A percentile compares a stretch with the other conserved stretches of the same genome.
These are phyloP conservation scores for Oncopeltus fasciatus DNA, from an alignment of 1,140 invertebrate species.

Conservation along the genomic window DNA sequence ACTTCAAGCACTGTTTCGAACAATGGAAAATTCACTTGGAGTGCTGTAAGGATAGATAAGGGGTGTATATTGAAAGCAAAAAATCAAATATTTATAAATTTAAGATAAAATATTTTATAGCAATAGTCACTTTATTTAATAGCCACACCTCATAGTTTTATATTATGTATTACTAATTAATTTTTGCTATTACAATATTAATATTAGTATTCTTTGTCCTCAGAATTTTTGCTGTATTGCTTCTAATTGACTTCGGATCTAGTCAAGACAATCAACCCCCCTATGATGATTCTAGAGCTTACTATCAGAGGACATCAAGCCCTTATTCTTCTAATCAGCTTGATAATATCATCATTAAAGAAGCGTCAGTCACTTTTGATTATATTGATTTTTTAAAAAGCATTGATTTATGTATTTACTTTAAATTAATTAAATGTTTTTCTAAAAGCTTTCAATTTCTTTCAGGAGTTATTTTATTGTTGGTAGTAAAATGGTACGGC, in stretches of 20 bases:
- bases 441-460: conserved; percentile 9
- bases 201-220: no score
- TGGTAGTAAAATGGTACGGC: conserved; percentile 68
- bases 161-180: no score
- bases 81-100: no score
- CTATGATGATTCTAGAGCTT: not conserved
- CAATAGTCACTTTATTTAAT: no score
- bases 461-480: conserved; percentile 73
- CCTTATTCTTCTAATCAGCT: not conserved
- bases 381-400: not conserved
- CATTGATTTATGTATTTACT: not conserved
- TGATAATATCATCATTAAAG: not conserved
- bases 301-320: not conserved
- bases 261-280: not conserved
- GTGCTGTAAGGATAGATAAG: no score
- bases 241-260: not conserved
- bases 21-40: no score
- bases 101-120: no score
- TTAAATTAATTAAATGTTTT: not conserved
- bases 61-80: no score
- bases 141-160: no score
- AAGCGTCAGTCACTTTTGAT: not conserved
- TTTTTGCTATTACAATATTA: no score
- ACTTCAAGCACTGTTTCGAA: no score
- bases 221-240: no score